Conservation (phyloP, 2,113 vertebrate species). For the Dasypus novemcinctus region DNA sequence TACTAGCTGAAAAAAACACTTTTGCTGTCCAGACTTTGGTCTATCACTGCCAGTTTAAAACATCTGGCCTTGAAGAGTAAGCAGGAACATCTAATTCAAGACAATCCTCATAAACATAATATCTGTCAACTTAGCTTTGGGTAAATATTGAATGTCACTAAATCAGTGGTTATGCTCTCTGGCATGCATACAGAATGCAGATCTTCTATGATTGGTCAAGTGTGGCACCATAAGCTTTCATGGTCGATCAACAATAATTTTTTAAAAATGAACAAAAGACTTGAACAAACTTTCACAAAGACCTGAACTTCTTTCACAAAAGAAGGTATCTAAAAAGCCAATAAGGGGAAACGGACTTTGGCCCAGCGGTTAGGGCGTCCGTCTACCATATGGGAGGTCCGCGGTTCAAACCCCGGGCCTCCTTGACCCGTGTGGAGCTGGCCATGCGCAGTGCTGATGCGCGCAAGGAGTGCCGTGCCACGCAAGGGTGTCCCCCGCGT, state of each 20-base stretch:
- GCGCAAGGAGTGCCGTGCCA: too few species aligned
- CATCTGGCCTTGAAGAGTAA: background rate
- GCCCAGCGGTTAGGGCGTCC: too few species aligned
- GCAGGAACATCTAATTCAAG: slow-evolving; percentile 16
- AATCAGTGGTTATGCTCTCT: background rate
- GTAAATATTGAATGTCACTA: background rate
- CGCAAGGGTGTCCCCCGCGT: too few species aligned
- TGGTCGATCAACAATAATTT: background rate
- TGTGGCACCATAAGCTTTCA: background rate
- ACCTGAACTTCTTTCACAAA: background rate
- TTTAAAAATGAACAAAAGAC: too few species aligned
- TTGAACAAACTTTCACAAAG: too few species aligned
- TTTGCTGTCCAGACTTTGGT: background rate
- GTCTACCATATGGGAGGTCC: too few species aligned
- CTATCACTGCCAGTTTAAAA: background rate
- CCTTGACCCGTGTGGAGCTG: too few species aligned
- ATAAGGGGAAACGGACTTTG: too few species aligned
- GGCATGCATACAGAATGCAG: background rate
- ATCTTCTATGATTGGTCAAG: background rate
- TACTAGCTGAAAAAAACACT: background rate
- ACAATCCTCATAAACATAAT: background rate
- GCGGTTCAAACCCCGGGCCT: too few species aligned
- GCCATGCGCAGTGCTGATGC: too few species aligned
- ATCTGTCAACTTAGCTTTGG: background rate
- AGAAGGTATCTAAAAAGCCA: slow-evolving; percentile 1